phyloP scores from a whole-genome alignment of 92 coral and sea anemone species.

The Parazoanthus darwini region DNA sequence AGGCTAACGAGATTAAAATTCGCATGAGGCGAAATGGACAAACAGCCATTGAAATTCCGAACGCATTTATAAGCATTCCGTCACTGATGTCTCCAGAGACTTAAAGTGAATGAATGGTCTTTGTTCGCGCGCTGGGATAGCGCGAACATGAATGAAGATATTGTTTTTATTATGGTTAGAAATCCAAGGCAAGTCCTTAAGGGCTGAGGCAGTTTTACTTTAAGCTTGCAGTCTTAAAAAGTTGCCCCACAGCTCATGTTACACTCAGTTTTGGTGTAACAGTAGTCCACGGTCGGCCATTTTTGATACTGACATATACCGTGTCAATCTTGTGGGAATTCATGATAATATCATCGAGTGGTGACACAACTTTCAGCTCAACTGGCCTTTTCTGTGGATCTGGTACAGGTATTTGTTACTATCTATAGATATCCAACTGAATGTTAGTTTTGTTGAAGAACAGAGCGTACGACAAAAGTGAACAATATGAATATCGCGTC shows the following conservation, averaged over 20 bases:
- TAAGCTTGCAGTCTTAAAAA: not conserved
- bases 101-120: conserved; percentile 20
- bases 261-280: not conserved
- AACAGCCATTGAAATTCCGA: conserved; percentile 13
- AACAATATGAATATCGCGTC: not conserved
- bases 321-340: not conserved
- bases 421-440: not conserved
- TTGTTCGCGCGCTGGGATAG: conserved; percentile 9
- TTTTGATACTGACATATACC: not conserved
- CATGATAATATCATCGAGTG: not conserved
- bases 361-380: not conserved
- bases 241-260: not conserved
- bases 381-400: not conserved
- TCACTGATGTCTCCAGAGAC: conserved; percentile 31
- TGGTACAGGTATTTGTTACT: not conserved
- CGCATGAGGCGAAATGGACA: conserved; percentile 17
- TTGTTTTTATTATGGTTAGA: conserved; percentile 1
- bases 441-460: not conserved
- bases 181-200: not conserved
- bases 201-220: not conserved
- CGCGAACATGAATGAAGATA: not conserved
- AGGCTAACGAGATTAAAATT: conserved; percentile 30
- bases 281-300: not conserved
- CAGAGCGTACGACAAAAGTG: not conserved
- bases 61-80: not conserved